Base-by-base conservation (phyloP, 2,888 invertebrate species). In the Drosophila helvetica region DNA sequence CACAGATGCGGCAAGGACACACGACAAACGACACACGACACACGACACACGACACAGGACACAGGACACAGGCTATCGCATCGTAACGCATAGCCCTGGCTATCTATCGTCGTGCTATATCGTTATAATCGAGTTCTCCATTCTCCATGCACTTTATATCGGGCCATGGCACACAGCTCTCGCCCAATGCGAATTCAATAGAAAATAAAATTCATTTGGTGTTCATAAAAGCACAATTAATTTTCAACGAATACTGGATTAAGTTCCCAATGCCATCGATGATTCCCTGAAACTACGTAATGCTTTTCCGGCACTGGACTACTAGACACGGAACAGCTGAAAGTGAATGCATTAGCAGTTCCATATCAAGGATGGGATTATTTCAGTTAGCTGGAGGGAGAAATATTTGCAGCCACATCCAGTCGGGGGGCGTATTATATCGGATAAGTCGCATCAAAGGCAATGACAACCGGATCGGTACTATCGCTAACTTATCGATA, bases 111-210 rank as follows among this genome's bases (percentile, higher is more conserved):
- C 38, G 7, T 15, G 38, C 2, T 0, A 53, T 53, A 53, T 53
- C 27, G 19, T n/a, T 22, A 38, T 53, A 53, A 53, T 53, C 53
- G 38, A 10, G 42, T 53, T 53, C 30, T 38, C 38, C 38, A 53
- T 42, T 38, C 8, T 8, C 52, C 18, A 17, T 27, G 17, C n/a
- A 15, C 27, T 17, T 12, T 47, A 19, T 47, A 15, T 47, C 15
- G 47, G 0, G 38, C 38, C 38, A 6, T 8, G 30, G 10, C 9
- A 30, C 30, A 7, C 30, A 30, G n/a, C n/a, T 38, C 33, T 38
- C 33, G 15, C 15, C n/a, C 38, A n/a, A n/a, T n/a, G 38, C 38
- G 38, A 38, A 15, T 38, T 38, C 38, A 38, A 38, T 38, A 38
- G 46, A 18, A 47, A 51, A 51, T 51, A 27, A 17, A 15, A 15